These are phyloP conservation scores for Drosophila anomalata DNA, from an alignment of 2,888 invertebrate genomes.

Conservation along the genomic window DNA sequence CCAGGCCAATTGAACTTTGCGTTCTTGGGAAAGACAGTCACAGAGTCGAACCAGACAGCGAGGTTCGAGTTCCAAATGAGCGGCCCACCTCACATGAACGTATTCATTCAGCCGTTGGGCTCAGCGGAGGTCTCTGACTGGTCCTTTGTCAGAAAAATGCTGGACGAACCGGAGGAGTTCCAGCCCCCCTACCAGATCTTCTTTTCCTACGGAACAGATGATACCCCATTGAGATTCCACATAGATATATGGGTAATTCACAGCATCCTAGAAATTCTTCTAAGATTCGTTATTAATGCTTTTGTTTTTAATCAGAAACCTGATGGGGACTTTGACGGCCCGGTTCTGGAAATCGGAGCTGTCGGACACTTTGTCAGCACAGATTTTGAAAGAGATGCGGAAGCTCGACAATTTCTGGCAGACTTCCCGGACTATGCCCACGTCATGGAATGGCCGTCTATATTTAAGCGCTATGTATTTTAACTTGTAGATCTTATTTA, in stretches of 20 bases:
- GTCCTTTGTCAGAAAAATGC: slow-evolving; percentile 69
- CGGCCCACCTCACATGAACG: slow-evolving; percentile 76
- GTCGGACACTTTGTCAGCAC: slow-evolving; percentile 85
- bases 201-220: slow-evolving; percentile 68
- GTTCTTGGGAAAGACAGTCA: slow-evolving; percentile 54
- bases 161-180: slow-evolving; percentile 55
- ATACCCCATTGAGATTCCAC: slow-evolving; percentile 65
- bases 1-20: slow-evolving; percentile 61
- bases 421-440: slow-evolving; percentile 85
- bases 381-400: slow-evolving; percentile 83
- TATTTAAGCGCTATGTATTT: slow-evolving; percentile 84
- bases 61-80: slow-evolving; percentile 65
- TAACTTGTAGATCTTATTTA: slow-evolving; percentile 18
- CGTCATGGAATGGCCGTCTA: slow-evolving; percentile 85
- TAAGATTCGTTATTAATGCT: not conserved
- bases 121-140: slow-evolving; percentile 66
- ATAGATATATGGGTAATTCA: slow-evolving; percentile 61
- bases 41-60: slow-evolving; percentile 34
- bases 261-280: too few relatives aligned
- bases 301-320: not conserved
- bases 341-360: slow-evolving; percentile 84
- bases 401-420: slow-evolving; percentile 83
- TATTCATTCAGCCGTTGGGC: slow-evolving; percentile 70
- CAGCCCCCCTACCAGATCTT: slow-evolving; percentile 74
- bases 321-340: slow-evolving; percentile 57